A percentile compares a stretch with the other conserved stretches of the same genome.
These are phyloP conservation scores for Calidris pugnax DNA, from an alignment of 2,113 vertebrate species.

Conservation along the genomic window DNA sequence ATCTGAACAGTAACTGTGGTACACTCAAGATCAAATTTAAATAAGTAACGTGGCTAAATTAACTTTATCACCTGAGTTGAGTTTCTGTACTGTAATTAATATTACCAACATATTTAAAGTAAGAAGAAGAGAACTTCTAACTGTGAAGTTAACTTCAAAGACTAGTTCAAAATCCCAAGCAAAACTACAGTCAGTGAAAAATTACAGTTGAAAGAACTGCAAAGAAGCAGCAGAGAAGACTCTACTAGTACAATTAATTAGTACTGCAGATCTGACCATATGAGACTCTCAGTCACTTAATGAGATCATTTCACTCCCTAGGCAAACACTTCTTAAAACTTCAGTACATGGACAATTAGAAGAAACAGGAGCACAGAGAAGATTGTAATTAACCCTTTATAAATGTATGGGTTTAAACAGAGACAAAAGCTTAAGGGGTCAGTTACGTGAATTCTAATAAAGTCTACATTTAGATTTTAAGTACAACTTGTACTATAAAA, in stretches of 20 bases:
- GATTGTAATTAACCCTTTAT: background rate
- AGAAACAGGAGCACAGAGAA: background rate
- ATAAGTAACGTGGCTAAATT: background rate
- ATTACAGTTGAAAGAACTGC: background rate
- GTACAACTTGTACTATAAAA: background rate
- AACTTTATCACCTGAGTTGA: background rate
- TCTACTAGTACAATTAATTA: background rate
- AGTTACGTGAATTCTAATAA: background rate
- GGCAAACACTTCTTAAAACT: background rate
- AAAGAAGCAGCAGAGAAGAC: background rate
- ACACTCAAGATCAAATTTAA: background rate
- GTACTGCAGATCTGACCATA: background rate
- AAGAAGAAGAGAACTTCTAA: background rate
- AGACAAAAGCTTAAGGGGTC: background rate
- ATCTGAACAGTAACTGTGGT: background rate
- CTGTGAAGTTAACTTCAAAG: background rate
- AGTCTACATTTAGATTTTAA: background rate
- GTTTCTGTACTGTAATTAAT: background rate
- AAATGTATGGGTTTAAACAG: background rate
- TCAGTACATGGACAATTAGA: background rate
- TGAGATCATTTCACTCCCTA: background rate
- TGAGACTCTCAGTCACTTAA: background rate
- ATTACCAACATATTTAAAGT: background rate
- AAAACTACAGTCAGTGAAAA: background rate
- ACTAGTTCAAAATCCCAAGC: background rate